A percentile compares a stretch with the other conserved stretches of the same genome.
Evolutionary conservation across 1,140 invertebrate genomes (phyloP).

Genomic region (Megalopta genalis): DNA sequence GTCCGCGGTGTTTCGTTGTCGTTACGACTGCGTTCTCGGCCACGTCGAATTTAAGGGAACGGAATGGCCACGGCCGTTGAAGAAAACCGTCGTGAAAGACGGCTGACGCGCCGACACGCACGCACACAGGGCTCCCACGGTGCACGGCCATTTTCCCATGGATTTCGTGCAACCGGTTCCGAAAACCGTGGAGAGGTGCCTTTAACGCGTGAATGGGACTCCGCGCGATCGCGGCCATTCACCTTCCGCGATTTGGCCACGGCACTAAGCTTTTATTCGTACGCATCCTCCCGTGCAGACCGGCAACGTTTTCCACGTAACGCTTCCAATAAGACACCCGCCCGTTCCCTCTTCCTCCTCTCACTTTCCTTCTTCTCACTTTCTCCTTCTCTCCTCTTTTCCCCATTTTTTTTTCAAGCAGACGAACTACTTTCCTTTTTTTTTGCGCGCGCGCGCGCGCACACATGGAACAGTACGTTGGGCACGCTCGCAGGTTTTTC

Average conservation of each 20-base stretch:
- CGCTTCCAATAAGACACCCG: neutral
- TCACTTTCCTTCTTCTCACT: neutral
- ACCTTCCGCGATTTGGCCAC: slow-evolving; percentile 45
- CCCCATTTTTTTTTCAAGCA: neutral
- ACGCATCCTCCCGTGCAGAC: neutral
- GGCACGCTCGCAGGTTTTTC: too few species aligned
- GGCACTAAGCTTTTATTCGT: slow-evolving; percentile 23
- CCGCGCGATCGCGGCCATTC: slow-evolving; percentile 46
- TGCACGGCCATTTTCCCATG: slow-evolving; percentile 58
- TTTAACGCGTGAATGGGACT: slow-evolving; percentile 57
- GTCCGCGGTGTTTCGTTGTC: slow-evolving; percentile 6
- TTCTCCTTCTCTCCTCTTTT: neutral
- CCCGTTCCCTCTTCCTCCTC: neutral
- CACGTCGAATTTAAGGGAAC: slow-evolving; percentile 35
- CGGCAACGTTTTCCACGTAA: slow-evolving; percentile 11
- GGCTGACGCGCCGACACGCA: neutral
- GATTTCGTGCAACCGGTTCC: slow-evolving; percentile 59
- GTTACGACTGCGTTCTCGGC: slow-evolving; percentile 24
- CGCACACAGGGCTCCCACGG: slow-evolving; percentile 38
- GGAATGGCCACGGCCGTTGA: neutral
- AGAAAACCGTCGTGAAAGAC: slow-evolving; percentile 18
- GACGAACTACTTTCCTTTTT: too few species aligned
- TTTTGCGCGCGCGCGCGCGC: too few species aligned
- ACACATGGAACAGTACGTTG: too few species aligned
- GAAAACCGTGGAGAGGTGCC: slow-evolving; percentile 50